Percentiles rank a stretch among this genome's conserved stretches.
Conservation (phyloP, 2,888 invertebrate species). For the Malachius bipustulatus region DNA sequence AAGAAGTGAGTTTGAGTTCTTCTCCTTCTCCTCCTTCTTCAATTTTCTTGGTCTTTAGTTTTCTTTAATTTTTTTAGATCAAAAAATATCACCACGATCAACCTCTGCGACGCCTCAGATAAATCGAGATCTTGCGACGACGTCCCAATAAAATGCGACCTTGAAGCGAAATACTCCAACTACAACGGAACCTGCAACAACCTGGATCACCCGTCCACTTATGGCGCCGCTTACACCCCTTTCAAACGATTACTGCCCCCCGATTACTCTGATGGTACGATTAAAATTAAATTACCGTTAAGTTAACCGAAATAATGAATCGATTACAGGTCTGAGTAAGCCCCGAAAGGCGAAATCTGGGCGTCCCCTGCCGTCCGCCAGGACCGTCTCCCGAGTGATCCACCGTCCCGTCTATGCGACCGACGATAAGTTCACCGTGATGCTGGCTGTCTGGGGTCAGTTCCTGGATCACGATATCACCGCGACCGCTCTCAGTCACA, state of each 20-base stretch:
- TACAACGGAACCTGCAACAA: conserved; percentile 72
- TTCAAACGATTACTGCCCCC: conserved; percentile 62
- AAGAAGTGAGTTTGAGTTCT: no score
- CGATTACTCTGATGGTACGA: conserved; percentile 63
- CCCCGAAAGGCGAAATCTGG: conserved; percentile 49
- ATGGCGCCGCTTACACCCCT: conserved; percentile 63
- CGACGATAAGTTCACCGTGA: conserved; percentile 66
- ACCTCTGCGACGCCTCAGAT: background rate
- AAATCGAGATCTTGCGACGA: conserved; percentile 21
- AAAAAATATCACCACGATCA: no score
- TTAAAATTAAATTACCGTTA: background rate
- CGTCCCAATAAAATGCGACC: conserved; percentile 20
- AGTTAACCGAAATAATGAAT: no score
- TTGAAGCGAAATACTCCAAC: conserved; percentile 45
- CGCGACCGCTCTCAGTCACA: conserved; percentile 66
- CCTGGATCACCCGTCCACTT: conserved; percentile 46
- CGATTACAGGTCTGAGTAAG: conserved; percentile 44
- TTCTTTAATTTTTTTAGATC: conserved; percentile 26
- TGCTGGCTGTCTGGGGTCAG: conserved; percentile 82
- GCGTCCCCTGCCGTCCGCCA: conserved; percentile 54
- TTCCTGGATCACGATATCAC: conserved; percentile 82
- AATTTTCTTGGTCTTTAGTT: no score
- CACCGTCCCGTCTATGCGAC: conserved; percentile 62
- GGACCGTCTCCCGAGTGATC: conserved; percentile 60
- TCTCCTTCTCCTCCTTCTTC: no score